These are phyloP conservation scores for Tiphia femorata DNA, from an alignment of 2,888 invertebrate genomes.

Conservation along the genomic window DNA sequence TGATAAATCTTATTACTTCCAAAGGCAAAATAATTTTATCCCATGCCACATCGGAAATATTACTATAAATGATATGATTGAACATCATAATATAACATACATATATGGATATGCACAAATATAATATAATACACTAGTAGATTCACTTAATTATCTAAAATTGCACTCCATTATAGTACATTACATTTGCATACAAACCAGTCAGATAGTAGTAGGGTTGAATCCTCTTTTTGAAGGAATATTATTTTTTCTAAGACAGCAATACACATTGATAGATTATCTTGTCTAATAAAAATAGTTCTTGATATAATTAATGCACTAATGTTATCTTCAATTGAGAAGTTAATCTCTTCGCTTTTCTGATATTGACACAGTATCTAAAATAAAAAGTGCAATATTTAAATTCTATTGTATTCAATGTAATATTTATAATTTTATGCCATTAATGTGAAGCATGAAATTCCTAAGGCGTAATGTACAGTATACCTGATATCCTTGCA, in stretches of 20 bases:
- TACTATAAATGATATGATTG: conserved; percentile 37
- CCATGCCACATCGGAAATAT: conserved; percentile 49
- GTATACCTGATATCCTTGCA: conserved; percentile 43
- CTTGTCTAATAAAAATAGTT: conserved; percentile 31
- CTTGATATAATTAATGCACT: conserved; percentile 47
- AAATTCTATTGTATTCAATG: neutral
- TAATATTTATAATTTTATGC: conserved; percentile 4
- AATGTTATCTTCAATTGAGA: conserved; percentile 33
- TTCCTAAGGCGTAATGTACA: neutral
- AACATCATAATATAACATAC: conserved; percentile 1
- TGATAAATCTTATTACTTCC: conserved; percentile 56
- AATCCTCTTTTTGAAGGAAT: conserved; percentile 41
- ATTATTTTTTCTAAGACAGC: conserved; percentile 48
- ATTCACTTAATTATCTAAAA: neutral
- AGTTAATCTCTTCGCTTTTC: conserved; percentile 12
- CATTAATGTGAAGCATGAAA: neutral
- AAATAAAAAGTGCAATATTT: conserved; percentile 19
- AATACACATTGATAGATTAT: conserved; percentile 23
- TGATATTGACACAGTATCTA: conserved; percentile 46
- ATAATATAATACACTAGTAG: neutral
- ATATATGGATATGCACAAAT: too few species aligned
- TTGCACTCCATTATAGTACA: neutral
- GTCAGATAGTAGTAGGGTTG: conserved; percentile 44
- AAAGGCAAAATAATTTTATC: conserved; percentile 49
- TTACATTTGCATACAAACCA: conserved; percentile 33